Percentiles rank a stretch among this genome's conserved stretches.
These are phyloP conservation scores for Tenthredo mesomela DNA, from an alignment of 2,888 invertebrate genomes.

Conservation along the genomic window DNA sequence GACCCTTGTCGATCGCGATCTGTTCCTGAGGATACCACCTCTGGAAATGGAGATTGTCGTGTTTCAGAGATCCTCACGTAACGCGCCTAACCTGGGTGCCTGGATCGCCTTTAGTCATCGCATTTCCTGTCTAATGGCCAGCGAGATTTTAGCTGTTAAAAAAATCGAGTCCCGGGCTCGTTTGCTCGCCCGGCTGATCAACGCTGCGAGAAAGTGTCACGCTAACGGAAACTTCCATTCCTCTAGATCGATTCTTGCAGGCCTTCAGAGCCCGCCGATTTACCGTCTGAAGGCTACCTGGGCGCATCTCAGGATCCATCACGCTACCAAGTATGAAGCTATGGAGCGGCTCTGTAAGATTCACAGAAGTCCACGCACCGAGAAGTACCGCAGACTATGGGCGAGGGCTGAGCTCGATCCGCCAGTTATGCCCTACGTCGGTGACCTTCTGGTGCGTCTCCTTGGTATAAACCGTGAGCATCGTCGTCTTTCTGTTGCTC, in stretches of 20 bases:
- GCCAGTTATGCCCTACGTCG: conserved; percentile 79
- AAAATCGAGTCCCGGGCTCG: conserved; percentile 77
- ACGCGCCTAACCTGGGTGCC: conserved; percentile 79
- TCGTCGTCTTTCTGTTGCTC: conserved; percentile 28
- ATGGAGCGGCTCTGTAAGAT: conserved; percentile 79
- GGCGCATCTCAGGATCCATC: conserved; percentile 78
- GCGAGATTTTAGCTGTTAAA: conserved; percentile 76
- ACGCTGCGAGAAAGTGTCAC: conserved; percentile 80
- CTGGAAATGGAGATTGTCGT: conserved; percentile 77
- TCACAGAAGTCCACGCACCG: conserved; percentile 77
- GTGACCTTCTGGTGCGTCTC: conserved; percentile 77
- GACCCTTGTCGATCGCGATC: conserved; percentile 80
- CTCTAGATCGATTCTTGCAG: conserved; percentile 77
- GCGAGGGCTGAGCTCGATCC: conserved; percentile 72
- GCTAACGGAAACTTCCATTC: conserved; percentile 80
- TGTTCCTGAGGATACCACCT: conserved; percentile 78
- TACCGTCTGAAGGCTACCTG: conserved; percentile 79
- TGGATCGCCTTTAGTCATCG: conserved; percentile 80
- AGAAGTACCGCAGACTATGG: conserved; percentile 77
- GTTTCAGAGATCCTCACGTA: conserved; percentile 77
- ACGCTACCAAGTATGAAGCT: conserved; percentile 79
- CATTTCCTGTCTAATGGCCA: conserved; percentile 78
- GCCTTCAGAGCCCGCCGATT: conserved; percentile 80
- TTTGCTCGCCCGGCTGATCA: conserved; percentile 79
- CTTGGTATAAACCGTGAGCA: conserved; percentile 74